phyloP scores from a whole-genome alignment of 2,113 vertebrate genomes.

The Hipposideros armiger region DNA sequence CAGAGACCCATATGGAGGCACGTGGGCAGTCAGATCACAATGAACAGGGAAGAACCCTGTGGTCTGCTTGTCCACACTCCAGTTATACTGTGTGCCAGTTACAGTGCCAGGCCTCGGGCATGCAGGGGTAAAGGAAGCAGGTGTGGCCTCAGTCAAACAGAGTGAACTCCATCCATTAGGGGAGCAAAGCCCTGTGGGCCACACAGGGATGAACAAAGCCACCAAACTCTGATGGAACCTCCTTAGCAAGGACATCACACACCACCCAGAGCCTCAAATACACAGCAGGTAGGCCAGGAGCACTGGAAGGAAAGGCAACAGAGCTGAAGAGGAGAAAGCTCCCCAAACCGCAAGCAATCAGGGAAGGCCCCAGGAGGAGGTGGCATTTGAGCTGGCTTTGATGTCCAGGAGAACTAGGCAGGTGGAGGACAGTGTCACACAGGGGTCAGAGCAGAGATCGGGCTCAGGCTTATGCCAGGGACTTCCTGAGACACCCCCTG shows the following conservation, averaged over 20 bases:
- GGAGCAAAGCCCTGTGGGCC: not conserved
- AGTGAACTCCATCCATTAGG: not conserved
- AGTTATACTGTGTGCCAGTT: not conserved
- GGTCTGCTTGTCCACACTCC: not conserved
- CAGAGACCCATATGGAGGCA: not conserved
- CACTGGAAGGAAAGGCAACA: too few species aligned
- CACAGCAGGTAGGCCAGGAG: not conserved
- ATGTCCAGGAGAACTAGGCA: not conserved
- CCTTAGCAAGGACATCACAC: not conserved
- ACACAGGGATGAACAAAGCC: not conserved
- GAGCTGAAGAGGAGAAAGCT: not conserved
- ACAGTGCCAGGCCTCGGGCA: not conserved
- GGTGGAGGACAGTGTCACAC: too few species aligned
- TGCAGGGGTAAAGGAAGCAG: not conserved
- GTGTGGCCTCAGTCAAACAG: not conserved
- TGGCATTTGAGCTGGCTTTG: not conserved
- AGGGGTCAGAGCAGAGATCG: not conserved
- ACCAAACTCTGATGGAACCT: not conserved
- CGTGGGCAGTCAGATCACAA: accelerated
- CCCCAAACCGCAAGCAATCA: not conserved
- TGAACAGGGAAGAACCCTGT: not conserved
- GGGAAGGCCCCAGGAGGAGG: not conserved
- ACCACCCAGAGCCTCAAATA: not conserved
- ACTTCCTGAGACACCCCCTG: not conserved
- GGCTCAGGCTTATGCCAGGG: not conserved